Base-by-base conservation (phyloP, 2,113 vertebrate species). In the Vulpes vulpes region DNA sequence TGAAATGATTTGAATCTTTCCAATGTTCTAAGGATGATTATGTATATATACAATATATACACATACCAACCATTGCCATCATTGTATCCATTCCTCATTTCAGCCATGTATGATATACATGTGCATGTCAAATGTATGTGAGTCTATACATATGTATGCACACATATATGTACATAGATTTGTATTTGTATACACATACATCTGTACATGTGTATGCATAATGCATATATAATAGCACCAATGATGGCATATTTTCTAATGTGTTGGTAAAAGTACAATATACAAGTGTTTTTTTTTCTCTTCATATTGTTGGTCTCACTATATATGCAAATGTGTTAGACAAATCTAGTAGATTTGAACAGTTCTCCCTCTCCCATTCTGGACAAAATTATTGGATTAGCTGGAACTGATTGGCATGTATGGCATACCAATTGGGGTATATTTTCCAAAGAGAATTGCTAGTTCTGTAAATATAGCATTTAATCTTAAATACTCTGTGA, bases 391-490 rank as follows among this genome's bases (percentile, higher is more conserved):
- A 64, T 11, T 25, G 81, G 25, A 83, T 82, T 84, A 23, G 51
- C 17, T 80, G 1, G 19, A 92, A 78, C 49, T 83, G 73, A 94
- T 57, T 95, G 83, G 11, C 53, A 93, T 23, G 22, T 83, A 17
- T 78, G 60, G 51, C 11, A 96, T 92, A 83, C 5, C 51, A 92
- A 71, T 0, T 55, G 62, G 6, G 49, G 11, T 62, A 86, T 74
- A 73, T 96, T 97, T 97, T 95, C 86, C 74, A 93, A 93, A 95
- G 49, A 67, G 62, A 96, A 95, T 93, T 86, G 23, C 35, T 98
- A 95, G 30, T 87, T 95, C 62, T 82, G 57, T 92, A 96, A 98
- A 92, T 84, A 84, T 5, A 96, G n/a, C 69, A 89, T 30, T 97
- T 96, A 95, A 87, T 95, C n/a, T 95, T 92, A 95, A 97, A 69